Evolutionary conservation across 2,888 invertebrate genomes (phyloP), one percentile per base, ranked within the genome.

Genomic region (Apomyelois bistriatella): DNA sequence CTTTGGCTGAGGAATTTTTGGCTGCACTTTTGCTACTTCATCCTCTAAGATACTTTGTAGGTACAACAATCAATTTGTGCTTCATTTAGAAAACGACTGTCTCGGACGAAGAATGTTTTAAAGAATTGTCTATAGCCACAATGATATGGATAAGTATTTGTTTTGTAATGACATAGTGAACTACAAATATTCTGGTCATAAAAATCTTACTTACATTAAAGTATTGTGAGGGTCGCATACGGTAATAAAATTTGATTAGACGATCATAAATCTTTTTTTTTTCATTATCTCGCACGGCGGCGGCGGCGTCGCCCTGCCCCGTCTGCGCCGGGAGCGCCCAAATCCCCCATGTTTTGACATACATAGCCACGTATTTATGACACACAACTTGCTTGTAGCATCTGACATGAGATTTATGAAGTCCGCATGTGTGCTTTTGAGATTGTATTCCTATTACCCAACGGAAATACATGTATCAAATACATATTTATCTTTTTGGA

Each of bases 331-430:
- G 76, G 78, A 72, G 75, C 74, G 66, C 74, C 78, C 79, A 75
- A 79, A 86, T 85, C 83, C 89, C 86, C 85, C 69, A 85, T 88
- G 85, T 89, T 90, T 85, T 90, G 89, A 90, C 89, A 87, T 74
- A 87, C 79, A 85, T 76, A 82, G 79, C 75, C 77, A 69, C 72
- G 79, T 85, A 85, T 86, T 85, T 87, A 86, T 85, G 82, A 86
- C 76, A 82, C 76, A 73, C 74, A 75, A 78, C 76, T 76, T 75
- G 76, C 74, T 71, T 76, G 66, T 74, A 73, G 74, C 71, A 74
- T 76, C 70, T 82, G 82, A 85, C 85, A 81, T 66, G 72, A 81
- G 84, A 88, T 88, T 88, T 89, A 88, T 89, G 82, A 82, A 85
- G 87, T 85, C 76, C 79, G 70, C 84, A 86, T 86, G 82, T 88